A percentile compares a stretch with the other conserved stretches of the same genome.
These are phyloP conservation scores for Heliconius cydno DNA, from an alignment of 2,888 invertebrate species.

Conservation along the genomic window DNA sequence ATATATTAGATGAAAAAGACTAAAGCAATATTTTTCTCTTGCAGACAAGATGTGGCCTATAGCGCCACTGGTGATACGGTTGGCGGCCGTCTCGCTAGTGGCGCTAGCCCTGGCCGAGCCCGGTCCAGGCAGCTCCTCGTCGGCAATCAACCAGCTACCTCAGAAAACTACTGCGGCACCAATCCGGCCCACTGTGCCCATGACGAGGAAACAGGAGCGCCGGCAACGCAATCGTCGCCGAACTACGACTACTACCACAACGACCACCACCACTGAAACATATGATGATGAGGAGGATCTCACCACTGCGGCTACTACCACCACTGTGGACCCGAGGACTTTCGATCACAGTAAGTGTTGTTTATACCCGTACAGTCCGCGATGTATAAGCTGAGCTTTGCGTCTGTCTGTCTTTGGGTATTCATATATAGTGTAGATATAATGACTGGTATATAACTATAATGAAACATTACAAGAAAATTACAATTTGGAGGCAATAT, in stretches of 20 bases:
- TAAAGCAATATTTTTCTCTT: constrained; percentile 43
- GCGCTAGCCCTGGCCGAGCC: constrained; percentile 73
- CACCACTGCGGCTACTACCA: constrained; percentile 63
- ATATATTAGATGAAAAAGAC: neutral
- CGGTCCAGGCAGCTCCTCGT: constrained; percentile 53
- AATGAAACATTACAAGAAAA: too few species aligned
- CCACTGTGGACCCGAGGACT: constrained; percentile 70
- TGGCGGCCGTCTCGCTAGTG: constrained; percentile 75
- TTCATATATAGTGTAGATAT: too few species aligned
- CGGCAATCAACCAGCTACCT: constrained; percentile 44
- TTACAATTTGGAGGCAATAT: too few species aligned
- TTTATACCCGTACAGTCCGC: neutral
- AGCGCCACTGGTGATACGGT: constrained; percentile 78
- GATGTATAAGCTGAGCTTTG: too few species aligned
- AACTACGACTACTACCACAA: constrained; percentile 71
- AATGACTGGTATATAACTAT: too few species aligned
- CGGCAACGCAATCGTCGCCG: constrained; percentile 64
- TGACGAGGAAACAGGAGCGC: constrained; percentile 58
- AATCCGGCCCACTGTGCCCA: constrained; percentile 50
- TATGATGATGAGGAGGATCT: constrained; percentile 66
- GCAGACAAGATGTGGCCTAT: constrained; percentile 70
- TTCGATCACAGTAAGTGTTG: constrained; percentile 74
- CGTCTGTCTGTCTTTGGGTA: too few species aligned
- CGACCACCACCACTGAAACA: constrained; percentile 59
- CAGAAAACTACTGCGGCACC: constrained; percentile 43